Percentiles rank a stretch among this genome's conserved stretches.
Evolutionary conservation across 2,113 vertebrate genomes (phyloP).

Genomic region (Phyllostomus hastatus): DNA sequence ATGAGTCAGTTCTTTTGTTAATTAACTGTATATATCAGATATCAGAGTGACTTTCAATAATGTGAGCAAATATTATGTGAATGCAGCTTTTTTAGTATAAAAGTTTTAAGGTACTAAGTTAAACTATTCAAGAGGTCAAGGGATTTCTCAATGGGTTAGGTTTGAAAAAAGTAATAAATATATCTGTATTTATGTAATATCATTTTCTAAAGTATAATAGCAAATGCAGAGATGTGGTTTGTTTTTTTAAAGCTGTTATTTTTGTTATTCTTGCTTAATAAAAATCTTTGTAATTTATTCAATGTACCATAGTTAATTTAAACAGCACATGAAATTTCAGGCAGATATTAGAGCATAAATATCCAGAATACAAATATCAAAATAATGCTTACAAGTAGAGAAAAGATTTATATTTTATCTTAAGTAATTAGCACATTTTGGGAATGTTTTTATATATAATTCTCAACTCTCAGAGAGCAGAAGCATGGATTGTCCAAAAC

Average conservation of each 20-base stretch:
- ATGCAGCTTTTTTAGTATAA: not conserved
- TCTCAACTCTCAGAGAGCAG: slow-evolving; percentile 28
- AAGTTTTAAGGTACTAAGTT: not conserved
- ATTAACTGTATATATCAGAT: slow-evolving; percentile 51
- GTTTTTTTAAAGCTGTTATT: slow-evolving; percentile 53
- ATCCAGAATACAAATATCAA: slow-evolving; percentile 66
- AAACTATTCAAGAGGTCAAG: slow-evolving; percentile 24
- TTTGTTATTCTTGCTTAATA: slow-evolving; percentile 48
- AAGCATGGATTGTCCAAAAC: slow-evolving; percentile 37
- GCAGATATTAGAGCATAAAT: slow-evolving; percentile 67
- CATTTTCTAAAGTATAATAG: not conserved
- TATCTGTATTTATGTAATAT: not conserved
- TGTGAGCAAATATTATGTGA: slow-evolving; percentile 17
- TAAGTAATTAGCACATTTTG: slow-evolving; percentile 59
- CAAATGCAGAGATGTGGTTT: not conserved
- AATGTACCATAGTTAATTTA: slow-evolving; percentile 13
- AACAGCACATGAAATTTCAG: slow-evolving; percentile 46
- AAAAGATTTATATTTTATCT: slow-evolving; percentile 65
- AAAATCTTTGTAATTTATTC: slow-evolving; percentile 41
- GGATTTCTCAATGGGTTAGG: not conserved
- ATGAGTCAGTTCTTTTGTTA: slow-evolving; percentile 13
- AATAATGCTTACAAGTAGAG: slow-evolving; percentile 58
- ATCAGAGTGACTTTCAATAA: slow-evolving; percentile 45
- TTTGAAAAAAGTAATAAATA: slow-evolving; percentile 41
- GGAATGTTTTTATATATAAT: slow-evolving; percentile 44